Evolutionary conservation across 2,113 vertebrate species (phyloP).

Genomic region (Hypanus sabinus): DNA sequence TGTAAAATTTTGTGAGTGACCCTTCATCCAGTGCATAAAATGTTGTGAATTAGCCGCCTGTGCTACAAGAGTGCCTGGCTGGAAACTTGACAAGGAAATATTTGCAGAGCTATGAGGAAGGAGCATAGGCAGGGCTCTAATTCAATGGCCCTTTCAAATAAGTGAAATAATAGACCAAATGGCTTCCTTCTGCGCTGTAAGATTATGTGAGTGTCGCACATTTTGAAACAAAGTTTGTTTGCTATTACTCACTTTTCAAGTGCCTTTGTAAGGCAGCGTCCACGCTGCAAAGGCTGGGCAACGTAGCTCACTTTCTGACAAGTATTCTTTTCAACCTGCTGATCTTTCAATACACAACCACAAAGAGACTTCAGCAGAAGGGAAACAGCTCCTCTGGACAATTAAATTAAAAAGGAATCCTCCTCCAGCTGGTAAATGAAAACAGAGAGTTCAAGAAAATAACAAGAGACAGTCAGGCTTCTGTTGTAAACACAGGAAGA

Average conservation of each 20-base stretch:
- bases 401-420: neutral
- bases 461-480: neutral
- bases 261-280: neutral
- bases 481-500: neutral
- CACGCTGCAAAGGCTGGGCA: neutral
- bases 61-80: neutral
- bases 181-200: neutral
- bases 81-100: neutral
- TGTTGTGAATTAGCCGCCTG: neutral
- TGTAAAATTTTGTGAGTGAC: neutral
- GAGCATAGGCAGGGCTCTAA: neutral
- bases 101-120: neutral
- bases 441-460: neutral
- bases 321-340: neutral
- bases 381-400: neutral
- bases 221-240: neutral
- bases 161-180: neutral
- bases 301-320: conserved; percentile 5
- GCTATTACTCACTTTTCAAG: neutral
- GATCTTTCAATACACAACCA: neutral
- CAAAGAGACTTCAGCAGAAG: neutral
- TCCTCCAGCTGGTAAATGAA: neutral
- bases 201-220: neutral
- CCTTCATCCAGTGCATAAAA: neutral
- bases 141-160: neutral